A percentile compares a stretch with the other conserved stretches of the same genome.
These are phyloP conservation scores for Heliornis fulica DNA, from an alignment of 2,113 vertebrate genomes.

Conservation along the genomic window DNA sequence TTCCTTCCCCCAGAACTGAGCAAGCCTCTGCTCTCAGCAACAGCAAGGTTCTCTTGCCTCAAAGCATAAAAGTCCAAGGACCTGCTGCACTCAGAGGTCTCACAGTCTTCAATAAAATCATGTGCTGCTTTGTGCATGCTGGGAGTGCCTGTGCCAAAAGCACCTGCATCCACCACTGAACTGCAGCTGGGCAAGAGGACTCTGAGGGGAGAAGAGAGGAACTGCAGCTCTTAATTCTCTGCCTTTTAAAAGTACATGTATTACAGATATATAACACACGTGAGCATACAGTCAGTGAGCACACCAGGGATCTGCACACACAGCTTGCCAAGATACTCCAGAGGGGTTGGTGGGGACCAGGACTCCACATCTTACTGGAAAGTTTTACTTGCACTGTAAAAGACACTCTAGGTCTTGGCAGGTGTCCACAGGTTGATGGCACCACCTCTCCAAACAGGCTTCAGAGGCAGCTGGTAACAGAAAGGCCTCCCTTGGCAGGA, in stretches of 20 bases:
- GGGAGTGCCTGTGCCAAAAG: background rate
- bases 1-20: background rate
- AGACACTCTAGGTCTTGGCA: background rate
- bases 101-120: background rate
- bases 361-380: background rate
- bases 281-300: background rate
- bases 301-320: background rate
- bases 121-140: background rate
- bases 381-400: background rate
- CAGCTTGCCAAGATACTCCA: background rate
- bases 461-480: background rate
- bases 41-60: background rate
- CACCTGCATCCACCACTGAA: background rate
- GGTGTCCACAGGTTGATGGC: background rate
- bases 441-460: background rate
- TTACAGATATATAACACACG: background rate
- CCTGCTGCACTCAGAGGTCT: background rate
- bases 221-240: background rate
- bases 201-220: background rate
- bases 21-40: background rate
- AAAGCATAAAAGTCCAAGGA: background rate
- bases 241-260: background rate
- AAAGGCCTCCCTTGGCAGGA: background rate
- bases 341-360: background rate
- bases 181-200: background rate